Conservation (phyloP, 2,113 vertebrate species). For the Syngnathus floridae region DNA sequence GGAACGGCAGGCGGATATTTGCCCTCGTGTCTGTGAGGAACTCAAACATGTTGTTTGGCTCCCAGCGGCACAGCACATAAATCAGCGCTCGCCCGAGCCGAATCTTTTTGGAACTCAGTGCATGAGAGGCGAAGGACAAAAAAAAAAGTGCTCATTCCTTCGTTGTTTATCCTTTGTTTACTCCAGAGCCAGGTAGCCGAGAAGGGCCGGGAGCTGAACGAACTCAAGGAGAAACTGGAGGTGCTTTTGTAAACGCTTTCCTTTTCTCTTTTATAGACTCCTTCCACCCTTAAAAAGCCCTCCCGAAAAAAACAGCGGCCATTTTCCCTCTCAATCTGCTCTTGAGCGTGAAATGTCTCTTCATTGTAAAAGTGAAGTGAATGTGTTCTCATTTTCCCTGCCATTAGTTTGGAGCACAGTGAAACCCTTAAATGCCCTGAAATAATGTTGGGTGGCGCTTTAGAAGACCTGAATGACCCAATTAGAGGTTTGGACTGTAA, state of each 20-base stretch:
- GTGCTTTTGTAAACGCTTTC: conserved; percentile 63
- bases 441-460: conserved; percentile 45
- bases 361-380: conserved; percentile 69
- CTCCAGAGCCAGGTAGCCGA: conserved; percentile 83
- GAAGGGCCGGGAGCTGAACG: conserved; percentile 84
- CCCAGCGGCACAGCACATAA: conserved; percentile 38
- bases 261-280: conserved; percentile 57
- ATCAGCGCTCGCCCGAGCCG: conserved; percentile 38
- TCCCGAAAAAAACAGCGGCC: conserved; percentile 18
- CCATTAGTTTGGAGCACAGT: conserved; percentile 68
- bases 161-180: conserved; percentile 23
- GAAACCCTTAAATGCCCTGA: conserved; percentile 52
- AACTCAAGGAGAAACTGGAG: conserved; percentile 78
- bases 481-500: conserved; percentile 74
- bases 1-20: conserved; percentile 46
- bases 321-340: conserved; percentile 41
- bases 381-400: conserved; percentile 73
- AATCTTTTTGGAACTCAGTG: conserved; percentile 49
- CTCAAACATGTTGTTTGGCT: conserved; percentile 58
- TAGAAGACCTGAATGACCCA: conserved; percentile 62
- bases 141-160: conserved; percentile 5
- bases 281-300: conserved; percentile 44
- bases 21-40: conserved; percentile 46
- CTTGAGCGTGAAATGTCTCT: conserved; percentile 62
- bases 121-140: conserved; percentile 10